Conservation (phyloP, 2,888 invertebrate genomes). For the Prosopocoilus inquinatus region DNA sequence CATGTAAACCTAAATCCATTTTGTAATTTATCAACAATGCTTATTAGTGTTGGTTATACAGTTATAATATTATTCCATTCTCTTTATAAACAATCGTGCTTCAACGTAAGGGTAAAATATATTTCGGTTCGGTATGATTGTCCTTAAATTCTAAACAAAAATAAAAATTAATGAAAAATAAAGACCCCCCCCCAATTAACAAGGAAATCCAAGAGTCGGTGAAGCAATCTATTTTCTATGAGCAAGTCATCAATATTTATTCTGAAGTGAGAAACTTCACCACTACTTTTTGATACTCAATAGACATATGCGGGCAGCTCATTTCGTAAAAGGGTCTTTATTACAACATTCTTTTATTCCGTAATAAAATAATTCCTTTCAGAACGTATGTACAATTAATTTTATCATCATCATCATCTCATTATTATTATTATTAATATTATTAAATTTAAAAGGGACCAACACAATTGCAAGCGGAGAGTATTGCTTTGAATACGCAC, state of each 20-base stretch:
- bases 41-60: conserved; percentile 1
- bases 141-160: conserved; percentile 18
- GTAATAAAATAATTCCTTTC: conserved; percentile 1
- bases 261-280: too few relatives aligned
- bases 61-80: background rate
- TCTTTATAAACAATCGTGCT: background rate
- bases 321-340: conserved; percentile 17
- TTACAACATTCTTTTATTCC: conserved; percentile 1
- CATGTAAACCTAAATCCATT: background rate
- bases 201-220: background rate
- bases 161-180: conserved; percentile 11
- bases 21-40: conserved; percentile 3
- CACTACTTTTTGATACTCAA: background rate
- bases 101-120: background rate
- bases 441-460: conserved; percentile 44
- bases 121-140: conserved; percentile 15
- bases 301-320: background rate
- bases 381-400: conserved; percentile 16
- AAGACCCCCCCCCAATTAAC: conserved; percentile 11
- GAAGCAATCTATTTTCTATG: too few relatives aligned
- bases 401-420: conserved; percentile 21
- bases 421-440: conserved; percentile 24
- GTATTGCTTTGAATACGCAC: conserved; percentile 51
- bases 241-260: background rate
- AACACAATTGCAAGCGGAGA: conserved; percentile 48